Conservation (phyloP, 2,888 invertebrate genomes). For the Drosophila greeni region DNA sequence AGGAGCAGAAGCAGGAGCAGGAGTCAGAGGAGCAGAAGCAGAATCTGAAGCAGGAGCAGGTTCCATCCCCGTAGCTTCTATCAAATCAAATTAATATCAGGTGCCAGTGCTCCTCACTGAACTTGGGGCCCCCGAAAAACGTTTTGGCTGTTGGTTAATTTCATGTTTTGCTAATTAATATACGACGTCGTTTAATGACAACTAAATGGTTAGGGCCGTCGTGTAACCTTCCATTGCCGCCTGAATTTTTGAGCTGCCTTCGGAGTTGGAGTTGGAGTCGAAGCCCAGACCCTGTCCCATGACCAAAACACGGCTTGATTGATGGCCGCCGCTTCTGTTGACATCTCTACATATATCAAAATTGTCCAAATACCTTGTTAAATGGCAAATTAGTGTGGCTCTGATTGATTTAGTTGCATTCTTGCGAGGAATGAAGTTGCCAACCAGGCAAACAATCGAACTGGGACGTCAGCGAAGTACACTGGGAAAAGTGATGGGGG, state of each 20-base stretch:
- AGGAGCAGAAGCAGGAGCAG: conserved; percentile 11
- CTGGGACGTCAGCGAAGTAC: conserved; percentile 5
- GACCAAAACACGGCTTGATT: conserved; percentile 59
- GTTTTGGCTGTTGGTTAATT: conserved; percentile 56
- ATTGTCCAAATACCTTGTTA: conserved; percentile 79
- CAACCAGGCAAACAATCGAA: conserved; percentile 52
- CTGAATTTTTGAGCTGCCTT: conserved; percentile 6
- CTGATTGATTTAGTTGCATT: conserved; percentile 77
- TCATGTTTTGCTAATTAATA: conserved; percentile 74
- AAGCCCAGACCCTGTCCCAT: conserved; percentile 25
- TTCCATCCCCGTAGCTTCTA: conserved; percentile 36
- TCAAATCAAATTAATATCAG: conserved; percentile 64
- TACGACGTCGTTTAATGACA: conserved; percentile 61
- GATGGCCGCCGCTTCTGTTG: conserved; percentile 64
- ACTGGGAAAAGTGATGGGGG: neutral
- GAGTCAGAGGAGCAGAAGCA: conserved; percentile 30
- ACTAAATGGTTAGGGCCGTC: conserved; percentile 59
- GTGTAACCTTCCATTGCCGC: conserved; percentile 33
- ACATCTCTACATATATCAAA: conserved; percentile 77
- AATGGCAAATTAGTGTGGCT: conserved; percentile 78
- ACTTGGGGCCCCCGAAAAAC: conserved; percentile 11
- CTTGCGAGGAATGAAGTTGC: conserved; percentile 72
- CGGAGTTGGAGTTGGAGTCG: neutral
- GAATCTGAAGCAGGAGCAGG: conserved; percentile 23
- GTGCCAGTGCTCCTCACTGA: conserved; percentile 43